Percentiles rank a stretch among this genome's conserved stretches.
Conservation (phyloP, 2,797 vertebrate species). For the Mormyrus hasselquistii region DNA sequence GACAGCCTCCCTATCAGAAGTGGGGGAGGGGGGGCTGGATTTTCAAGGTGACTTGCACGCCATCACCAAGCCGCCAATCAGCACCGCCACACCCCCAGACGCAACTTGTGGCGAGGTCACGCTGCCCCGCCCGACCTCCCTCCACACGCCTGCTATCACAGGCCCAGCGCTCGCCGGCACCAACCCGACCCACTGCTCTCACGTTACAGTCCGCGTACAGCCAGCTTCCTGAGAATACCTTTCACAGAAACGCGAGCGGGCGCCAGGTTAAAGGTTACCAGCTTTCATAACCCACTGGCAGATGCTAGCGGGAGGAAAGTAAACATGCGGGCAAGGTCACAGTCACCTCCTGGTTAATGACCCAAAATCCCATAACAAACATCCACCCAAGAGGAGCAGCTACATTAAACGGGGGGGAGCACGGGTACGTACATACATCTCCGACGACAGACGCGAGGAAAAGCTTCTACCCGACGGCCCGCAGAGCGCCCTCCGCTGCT, state of each 20-base stretch:
- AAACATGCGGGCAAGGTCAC: not conserved
- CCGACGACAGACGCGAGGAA: not conserved
- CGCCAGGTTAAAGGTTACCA: not conserved
- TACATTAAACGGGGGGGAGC: not conserved
- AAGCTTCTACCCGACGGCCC: not conserved
- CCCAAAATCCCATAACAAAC: not conserved
- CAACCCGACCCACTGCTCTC: not conserved
- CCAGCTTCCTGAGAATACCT: not conserved
- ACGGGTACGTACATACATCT: constrained; percentile 8
- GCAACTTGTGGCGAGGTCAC: constrained; percentile 43
- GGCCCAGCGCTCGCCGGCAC: not conserved
- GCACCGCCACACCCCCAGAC: constrained; percentile 34
- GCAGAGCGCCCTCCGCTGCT: not conserved
- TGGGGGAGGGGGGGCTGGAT: not conserved
- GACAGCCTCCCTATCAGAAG: not conserved
- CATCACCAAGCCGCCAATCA: not conserved
- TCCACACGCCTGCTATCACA: not conserved
- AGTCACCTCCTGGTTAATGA: not conserved
- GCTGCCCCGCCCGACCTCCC: constrained; percentile 31
- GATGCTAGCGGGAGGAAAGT: not conserved
- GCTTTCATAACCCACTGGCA: not conserved
- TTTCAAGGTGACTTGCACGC: constrained; percentile 21
- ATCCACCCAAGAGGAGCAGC: not conserved
- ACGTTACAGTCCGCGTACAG: not conserved
- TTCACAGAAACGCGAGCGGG: not conserved